These are phyloP conservation scores for Synergus umbraculus DNA, from an alignment of 2,888 invertebrate species.

Conservation along the genomic window DNA sequence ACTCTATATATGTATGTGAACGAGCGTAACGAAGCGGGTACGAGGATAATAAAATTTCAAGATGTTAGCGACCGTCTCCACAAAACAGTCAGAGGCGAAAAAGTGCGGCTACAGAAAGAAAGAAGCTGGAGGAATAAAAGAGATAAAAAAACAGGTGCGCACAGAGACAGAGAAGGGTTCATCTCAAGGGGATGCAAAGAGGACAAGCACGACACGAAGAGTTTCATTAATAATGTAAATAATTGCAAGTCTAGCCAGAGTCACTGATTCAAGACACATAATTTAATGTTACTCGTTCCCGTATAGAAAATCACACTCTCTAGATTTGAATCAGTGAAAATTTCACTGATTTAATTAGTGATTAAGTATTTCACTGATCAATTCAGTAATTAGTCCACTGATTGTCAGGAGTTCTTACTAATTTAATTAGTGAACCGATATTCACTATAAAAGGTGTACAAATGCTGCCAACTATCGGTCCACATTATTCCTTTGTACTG, in stretches of 20 bases:
- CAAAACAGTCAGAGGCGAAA: conserved; percentile 45
- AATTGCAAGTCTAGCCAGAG: conserved; percentile 46
- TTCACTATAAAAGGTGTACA: no score
- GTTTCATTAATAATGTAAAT: conserved; percentile 63
- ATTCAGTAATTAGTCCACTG: no score
- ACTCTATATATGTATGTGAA: conserved; percentile 42
- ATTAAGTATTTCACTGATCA: no score
- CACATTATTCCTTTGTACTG: no score
- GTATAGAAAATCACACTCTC: neutral
- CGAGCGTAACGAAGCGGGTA: conserved; percentile 48
- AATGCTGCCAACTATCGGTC: no score
- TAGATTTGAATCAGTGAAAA: no score
- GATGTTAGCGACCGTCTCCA: conserved; percentile 48
- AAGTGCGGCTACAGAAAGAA: conserved; percentile 42
- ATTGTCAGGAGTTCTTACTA: no score
- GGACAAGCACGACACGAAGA: conserved; percentile 41
- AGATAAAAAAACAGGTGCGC: conserved; percentile 36
- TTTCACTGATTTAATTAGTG: no score
- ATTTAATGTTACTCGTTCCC: neutral
- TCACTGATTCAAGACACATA: conserved; percentile 21
- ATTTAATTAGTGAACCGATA: no score
- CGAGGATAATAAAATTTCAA: conserved; percentile 58
- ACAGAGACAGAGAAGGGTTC: conserved; percentile 31
- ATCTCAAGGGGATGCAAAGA: conserved; percentile 37
- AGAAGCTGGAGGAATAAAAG: conserved; percentile 34